Conservation (phyloP, 2,888 invertebrate genomes). For the Leuctra nigra region DNA sequence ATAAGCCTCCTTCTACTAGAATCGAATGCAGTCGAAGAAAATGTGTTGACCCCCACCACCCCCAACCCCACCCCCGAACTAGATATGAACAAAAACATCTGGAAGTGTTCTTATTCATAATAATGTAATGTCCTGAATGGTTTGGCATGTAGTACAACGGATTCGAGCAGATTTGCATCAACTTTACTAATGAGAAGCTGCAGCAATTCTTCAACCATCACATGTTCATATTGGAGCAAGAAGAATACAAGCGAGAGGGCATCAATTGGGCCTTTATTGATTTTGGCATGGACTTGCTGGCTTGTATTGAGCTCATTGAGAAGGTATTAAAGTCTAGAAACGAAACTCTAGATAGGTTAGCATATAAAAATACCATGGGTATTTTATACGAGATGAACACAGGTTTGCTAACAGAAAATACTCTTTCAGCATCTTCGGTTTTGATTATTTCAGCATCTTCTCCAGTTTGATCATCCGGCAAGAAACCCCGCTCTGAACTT, state of each 20-base stretch:
- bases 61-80: too few species aligned
- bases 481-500: too few species aligned
- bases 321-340: constrained; percentile 59
- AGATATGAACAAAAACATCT: background rate
- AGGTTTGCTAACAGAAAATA: too few species aligned
- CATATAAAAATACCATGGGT: too few species aligned
- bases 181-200: constrained; percentile 98
- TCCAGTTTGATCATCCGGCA: too few species aligned
- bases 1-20: too few species aligned
- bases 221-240: constrained; percentile 99
- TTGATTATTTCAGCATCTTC: too few species aligned
- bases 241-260: constrained; percentile 96
- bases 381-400: too few species aligned
- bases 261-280: constrained; percentile 98
- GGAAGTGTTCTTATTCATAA: background rate
- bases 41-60: too few species aligned
- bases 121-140: background rate
- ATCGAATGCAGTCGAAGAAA: too few species aligned
- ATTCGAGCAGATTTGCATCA: constrained; percentile 99
- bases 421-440: too few species aligned
- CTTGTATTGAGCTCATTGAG: constrained; percentile 98
- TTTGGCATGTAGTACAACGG: constrained; percentile 58
- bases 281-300: constrained; percentile 97
- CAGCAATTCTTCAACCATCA: constrained; percentile 99
- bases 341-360: too few species aligned